Base-by-base conservation (phyloP, 2,797 vertebrate genomes). In the Natrix natrix region DNA sequence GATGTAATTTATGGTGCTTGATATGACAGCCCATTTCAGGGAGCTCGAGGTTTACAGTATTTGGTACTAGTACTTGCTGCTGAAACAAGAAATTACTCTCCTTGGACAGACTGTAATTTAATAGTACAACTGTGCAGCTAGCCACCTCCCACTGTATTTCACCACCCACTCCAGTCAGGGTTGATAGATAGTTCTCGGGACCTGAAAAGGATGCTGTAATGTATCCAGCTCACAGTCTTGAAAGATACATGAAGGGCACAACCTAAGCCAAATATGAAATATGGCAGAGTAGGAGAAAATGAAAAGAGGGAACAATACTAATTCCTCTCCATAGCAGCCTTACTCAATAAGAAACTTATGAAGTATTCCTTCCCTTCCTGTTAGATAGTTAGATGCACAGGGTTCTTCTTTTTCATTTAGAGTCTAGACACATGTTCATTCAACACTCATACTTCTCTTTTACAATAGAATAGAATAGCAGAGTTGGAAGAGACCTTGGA, bases 71-170 rank as follows among this genome's bases (percentile, higher is more conserved):
- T 95, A 96, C 96, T 96, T 97, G 96, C 97, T 97, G 96, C 95
- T 97, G 96, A 97, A 98, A 98, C 95, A 97, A 97, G 96, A 98
- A 97, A 97, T 97, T 96, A 96, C 96, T 97, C 96, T 97, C 97
- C 91, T 95, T 94, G 94, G 97, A 96, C 96, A 97, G 97, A 96
- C 94, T 97, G 96, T 97, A 97, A 97, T 97, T 97, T 97, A 97
- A 97, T 95, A 96, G 96, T 94, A 96, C 94, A 96, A 95, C 95
- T 96, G 95, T 97, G 94, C 95, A 97, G 96, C 96, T 96, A 97
- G 95, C 94, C 94, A 96, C 94, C 93, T 95, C 95, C 95, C 95
- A 93, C 94, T 95, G 95, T 94, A 95, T 97, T 97, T 96, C 94
- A 96, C 94, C 96, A 94, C 95, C 94, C 90, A 96, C 93, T 94